Base-by-base conservation (phyloP, 2,113 vertebrate genomes). In the Paramisgurnus dabryanus region DNA sequence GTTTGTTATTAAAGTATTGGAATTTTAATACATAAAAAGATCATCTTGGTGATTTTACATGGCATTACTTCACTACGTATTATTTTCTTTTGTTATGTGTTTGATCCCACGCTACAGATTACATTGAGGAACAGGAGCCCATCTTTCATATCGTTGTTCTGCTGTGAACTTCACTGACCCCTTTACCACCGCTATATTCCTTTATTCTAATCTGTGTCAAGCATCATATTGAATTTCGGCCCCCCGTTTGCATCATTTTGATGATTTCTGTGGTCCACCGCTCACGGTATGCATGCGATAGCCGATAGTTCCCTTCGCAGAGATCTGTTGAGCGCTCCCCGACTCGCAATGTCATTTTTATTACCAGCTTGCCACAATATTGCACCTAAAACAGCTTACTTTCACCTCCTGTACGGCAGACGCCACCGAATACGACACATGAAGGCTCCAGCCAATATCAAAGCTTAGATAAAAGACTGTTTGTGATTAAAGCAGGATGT, bases 401-500 rank as follows among this genome's bases (percentile, higher is more conserved):
- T 58, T 76, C 61, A 53, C 60, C 74, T 76, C 39, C 60, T 66
- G 13, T 3, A 57, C 8, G 7, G 79, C 63, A 22, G 49, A 13
- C 47, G 49, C 60, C 27, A 15, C 11, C 5, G 53, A 47, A 49
- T 64, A 81, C 63, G 71, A 49, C 72, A 58, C 17, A 22, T 53
- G 1, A 71, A 40, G 49, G 41, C 11, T 0, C 13, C 58, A 65
- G 53, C 17, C 6, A 22, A 6, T 73, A 81, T 68, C 40, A 77
- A 13, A 78, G 64, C 13, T 41, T 15, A 81, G 89, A 91, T 91
- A 89, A 89, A 89, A 86, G 84, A 84, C 85, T 81, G 87, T 85
- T 85, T 88, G 15, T 65, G 87, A 90, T 92, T 91, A 87, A 92
- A 92, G 92, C 87, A 76, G 88, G 86, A 84, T 89, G 90, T 89